These are phyloP conservation scores for Phaethon lepturus DNA, from an alignment of 2,113 vertebrate genomes.

Conservation along the genomic window DNA sequence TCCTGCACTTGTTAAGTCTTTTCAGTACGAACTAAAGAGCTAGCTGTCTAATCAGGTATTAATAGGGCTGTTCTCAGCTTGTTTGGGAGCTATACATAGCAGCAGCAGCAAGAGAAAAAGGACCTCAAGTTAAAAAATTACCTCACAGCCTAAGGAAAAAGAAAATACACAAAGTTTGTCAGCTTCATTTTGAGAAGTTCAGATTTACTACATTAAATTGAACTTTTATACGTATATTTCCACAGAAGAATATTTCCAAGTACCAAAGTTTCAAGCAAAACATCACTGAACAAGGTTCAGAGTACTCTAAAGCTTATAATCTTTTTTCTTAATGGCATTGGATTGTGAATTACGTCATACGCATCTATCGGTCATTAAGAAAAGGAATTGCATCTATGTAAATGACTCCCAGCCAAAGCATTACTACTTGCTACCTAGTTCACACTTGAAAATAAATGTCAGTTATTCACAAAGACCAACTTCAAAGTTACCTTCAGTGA, in stretches of 20 bases:
- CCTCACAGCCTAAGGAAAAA: too few species aligned
- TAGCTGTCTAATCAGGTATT: slow-evolving; percentile 24
- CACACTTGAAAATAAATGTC: accelerated
- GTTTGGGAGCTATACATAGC: neutral
- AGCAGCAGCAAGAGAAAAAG: neutral
- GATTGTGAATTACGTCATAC: neutral
- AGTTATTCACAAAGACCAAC: neutral
- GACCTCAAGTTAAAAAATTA: neutral
- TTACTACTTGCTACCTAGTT: neutral
- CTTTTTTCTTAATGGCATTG: neutral
- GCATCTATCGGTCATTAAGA: neutral
- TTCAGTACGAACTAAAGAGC: neutral
- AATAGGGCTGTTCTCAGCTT: slow-evolving; percentile 6
- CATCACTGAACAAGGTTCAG: neutral
- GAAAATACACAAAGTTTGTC: neutral
- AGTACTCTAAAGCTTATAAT: neutral
- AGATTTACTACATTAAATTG: neutral
- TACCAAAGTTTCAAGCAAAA: neutral
- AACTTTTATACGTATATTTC: neutral
- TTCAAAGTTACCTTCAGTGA: neutral
- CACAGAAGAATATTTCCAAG: neutral
- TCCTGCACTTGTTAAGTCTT: slow-evolving; percentile 11
- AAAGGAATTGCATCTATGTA: neutral
- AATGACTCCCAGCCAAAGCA: neutral
- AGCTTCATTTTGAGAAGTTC: neutral